Evolutionary conservation across 1,140 invertebrate genomes (phyloP).

Genomic region (Drosophila lini): DNA sequence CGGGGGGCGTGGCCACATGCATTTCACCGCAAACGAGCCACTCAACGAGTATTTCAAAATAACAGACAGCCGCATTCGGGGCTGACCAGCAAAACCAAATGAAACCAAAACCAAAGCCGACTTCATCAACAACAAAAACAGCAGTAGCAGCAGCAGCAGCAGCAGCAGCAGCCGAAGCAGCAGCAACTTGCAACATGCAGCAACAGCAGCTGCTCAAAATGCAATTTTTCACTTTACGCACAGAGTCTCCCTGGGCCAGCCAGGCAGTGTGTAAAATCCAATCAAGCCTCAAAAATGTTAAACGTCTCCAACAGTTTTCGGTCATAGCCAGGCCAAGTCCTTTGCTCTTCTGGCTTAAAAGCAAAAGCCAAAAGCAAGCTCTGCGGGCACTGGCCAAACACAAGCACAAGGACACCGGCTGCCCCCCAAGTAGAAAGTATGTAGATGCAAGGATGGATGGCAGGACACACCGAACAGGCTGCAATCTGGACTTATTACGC

Average conservation of each 20-base stretch:
- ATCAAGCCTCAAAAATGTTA: conserved; percentile 83
- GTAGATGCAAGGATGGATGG: conserved; percentile 16
- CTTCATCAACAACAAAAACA: conserved; percentile 75
- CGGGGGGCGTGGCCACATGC: conserved; percentile 63
- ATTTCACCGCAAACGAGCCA: conserved; percentile 78
- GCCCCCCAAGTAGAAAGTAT: background rate
- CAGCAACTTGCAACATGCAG: conserved; percentile 41
- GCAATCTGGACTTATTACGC: conserved; percentile 76
- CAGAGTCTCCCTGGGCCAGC: conserved; percentile 19
- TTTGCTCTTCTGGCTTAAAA: conserved; percentile 59
- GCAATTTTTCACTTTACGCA: conserved; percentile 79
- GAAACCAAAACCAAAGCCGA: conserved; percentile 79
- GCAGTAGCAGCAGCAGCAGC: conserved; percentile 14
- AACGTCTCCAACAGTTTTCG: conserved; percentile 57
- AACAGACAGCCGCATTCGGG: conserved; percentile 73
- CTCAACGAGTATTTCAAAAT: conserved; percentile 81
- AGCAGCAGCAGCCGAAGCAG: conserved; percentile 40
- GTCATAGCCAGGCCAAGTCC: conserved; percentile 4
- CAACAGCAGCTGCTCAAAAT: conserved; percentile 76
- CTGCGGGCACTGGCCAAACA: conserved; percentile 51
- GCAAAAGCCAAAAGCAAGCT: conserved; percentile 77
- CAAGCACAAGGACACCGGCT: conserved; percentile 43
- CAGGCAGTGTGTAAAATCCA: conserved; percentile 65
- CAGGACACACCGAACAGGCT: conserved; percentile 28
- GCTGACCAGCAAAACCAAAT: conserved; percentile 79